Evolutionary conservation across 2,113 vertebrate genomes (phyloP), one percentile per base, ranked within the genome.

Genomic region (Xiphorhynchus elegans): DNA sequence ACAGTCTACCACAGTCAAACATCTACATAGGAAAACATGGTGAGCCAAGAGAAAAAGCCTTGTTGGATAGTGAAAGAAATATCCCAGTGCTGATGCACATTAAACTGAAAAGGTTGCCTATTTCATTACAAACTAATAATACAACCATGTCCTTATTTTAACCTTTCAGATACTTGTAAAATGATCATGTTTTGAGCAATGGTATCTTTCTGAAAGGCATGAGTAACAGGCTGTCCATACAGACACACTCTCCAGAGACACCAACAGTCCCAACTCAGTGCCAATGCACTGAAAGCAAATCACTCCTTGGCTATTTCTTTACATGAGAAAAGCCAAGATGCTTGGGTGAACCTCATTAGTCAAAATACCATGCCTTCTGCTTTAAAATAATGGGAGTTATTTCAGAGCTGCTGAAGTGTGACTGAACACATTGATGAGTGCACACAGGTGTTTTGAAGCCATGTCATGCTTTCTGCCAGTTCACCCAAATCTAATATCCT

Each of bases 391-490:
- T 7, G 11, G 19, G 46, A 79, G 42, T n/a, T 73, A 84, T 62
- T 85, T 85, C 47, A 62, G 55, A 85, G 67, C 29, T 79, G 81
- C 42, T 88, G 67, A 90, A 92, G 67, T 37, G 67, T 76, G 84
- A 67, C 29, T 42, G 78, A 82, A 21, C 3, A 3, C 33, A 12
- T 25, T 85, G 89, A 87, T 62, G 50, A 89, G 55, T 24, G n/a
- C 70, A 44, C 87, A 56, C 66, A 96, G 87, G 81, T 94, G 84
- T 29, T 62, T 72, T 82, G 67, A 90, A 91, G 70, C 12, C 73
- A 81, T 17, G 26, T 20, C 13, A 6, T 47, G 64, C 84, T 72
- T 84, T 68, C 93, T 87, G 84, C 47, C 89, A 79, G n/a, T 28
- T 76, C 66, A 73, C 7, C 20, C 46, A 79, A 87, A 75, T 78